Conservation (phyloP, 2,113 vertebrate genomes). For the Pterocles gutturalis region DNA sequence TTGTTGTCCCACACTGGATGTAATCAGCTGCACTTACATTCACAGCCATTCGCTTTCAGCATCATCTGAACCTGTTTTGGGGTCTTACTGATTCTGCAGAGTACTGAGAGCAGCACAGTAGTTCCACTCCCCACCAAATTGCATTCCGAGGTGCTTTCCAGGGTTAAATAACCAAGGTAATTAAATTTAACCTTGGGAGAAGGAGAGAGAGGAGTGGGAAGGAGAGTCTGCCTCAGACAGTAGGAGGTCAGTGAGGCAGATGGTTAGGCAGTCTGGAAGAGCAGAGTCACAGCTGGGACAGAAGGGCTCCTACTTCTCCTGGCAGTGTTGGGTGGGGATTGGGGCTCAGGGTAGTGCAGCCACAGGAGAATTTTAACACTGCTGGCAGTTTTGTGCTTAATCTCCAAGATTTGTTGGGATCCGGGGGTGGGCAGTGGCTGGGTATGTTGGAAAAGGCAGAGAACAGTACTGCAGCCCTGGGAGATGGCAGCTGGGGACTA, state of each 20-base stretch:
- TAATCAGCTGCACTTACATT: not conserved
- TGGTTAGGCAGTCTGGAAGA: not conserved
- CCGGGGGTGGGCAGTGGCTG: not conserved
- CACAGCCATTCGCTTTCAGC: not conserved
- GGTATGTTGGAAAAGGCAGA: not conserved
- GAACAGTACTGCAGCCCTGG: not conserved
- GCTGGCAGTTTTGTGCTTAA: not conserved
- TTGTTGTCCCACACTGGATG: not conserved
- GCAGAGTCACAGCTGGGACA: not conserved
- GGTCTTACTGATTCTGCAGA: not conserved
- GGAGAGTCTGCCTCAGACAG: not conserved
- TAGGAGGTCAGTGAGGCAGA: not conserved
- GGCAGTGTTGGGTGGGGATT: rapidly evolving
- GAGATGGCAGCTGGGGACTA: not conserved
- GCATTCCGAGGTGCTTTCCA: not conserved
- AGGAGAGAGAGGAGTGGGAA: not conserved
- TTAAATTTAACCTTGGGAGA: not conserved
- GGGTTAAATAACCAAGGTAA: not conserved
- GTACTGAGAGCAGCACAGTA: not conserved
- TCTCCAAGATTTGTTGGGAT: not conserved
- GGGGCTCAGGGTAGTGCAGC: not conserved
- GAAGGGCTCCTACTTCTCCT: not conserved
- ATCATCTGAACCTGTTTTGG: not conserved
- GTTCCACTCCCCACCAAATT: not conserved
- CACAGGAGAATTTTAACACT: not conserved